These are phyloP conservation scores for Chunga burmeisteri DNA, from an alignment of 2,113 vertebrate genomes.

Conservation along the genomic window DNA sequence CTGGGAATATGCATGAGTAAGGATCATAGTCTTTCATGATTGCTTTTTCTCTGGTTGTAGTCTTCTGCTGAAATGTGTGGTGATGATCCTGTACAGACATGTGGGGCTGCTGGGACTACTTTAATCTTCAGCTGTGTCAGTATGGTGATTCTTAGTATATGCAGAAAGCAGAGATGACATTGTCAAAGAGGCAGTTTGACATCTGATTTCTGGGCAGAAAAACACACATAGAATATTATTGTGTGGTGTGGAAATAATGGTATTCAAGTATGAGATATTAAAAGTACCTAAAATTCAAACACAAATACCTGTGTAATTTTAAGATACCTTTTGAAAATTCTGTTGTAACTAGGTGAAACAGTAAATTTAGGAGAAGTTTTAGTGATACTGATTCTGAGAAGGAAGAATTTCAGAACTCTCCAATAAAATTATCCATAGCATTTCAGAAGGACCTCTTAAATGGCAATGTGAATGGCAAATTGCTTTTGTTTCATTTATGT, in stretches of 20 bases:
- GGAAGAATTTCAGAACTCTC: neutral
- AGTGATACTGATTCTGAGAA: neutral
- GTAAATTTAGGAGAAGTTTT: neutral
- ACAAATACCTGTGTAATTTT: neutral
- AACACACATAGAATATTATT: neutral
- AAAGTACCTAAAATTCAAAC: neutral
- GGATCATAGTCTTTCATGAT: neutral
- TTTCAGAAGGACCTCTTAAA: neutral
- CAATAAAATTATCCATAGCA: neutral
- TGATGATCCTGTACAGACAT: neutral
- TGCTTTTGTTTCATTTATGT: neutral
- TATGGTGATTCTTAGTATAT: neutral
- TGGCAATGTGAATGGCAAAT: neutral
- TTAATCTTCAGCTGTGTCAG: neutral
- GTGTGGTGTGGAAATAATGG: neutral
- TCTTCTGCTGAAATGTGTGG: neutral
- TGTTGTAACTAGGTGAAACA: neutral
- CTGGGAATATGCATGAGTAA: neutral
- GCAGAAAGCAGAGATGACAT: neutral
- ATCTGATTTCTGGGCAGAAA: neutral
- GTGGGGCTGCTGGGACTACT: neutral
- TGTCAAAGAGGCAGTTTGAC: neutral
- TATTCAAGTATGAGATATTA: neutral
- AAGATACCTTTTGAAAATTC: neutral
- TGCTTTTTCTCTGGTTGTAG: neutral